phyloP scores from a whole-genome alignment of 2,797 vertebrate genomes.

The Propithecus deckenii region DNA sequence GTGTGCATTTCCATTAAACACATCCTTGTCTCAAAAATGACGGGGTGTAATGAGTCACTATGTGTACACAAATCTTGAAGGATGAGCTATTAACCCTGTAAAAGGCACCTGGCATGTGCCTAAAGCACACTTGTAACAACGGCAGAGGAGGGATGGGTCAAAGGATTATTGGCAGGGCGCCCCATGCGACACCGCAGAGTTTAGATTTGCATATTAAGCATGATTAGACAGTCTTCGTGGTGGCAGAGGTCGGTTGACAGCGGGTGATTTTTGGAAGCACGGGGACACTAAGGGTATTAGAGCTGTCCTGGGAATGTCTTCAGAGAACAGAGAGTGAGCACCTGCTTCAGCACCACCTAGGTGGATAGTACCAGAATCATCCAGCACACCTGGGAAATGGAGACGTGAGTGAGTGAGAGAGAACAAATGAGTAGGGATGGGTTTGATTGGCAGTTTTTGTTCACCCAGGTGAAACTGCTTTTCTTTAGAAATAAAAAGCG shows the following conservation, averaged over 20 bases:
- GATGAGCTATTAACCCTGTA: neutral
- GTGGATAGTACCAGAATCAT: constrained; percentile 74
- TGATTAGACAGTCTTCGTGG: neutral
- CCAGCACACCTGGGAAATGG: constrained; percentile 30
- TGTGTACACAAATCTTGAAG: neutral
- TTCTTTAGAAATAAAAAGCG: neutral
- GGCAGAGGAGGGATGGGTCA: neutral
- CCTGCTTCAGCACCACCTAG: constrained; percentile 77
- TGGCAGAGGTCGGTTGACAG: neutral
- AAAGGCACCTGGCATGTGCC: neutral
- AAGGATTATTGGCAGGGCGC: neutral
- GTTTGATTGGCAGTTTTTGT: neutral
- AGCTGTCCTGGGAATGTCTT: neutral
- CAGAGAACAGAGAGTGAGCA: neutral
- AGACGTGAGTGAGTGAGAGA: neutral
- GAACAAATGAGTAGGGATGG: rapidly evolving
- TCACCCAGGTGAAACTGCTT: neutral
- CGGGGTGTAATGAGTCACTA: neutral
- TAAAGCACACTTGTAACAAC: neutral
- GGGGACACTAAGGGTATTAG: neutral
- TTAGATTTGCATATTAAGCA: neutral
- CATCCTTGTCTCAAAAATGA: neutral
- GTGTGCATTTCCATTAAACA: neutral
- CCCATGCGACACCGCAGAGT: neutral
- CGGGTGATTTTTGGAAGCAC: neutral